These are phyloP conservation scores for Sinocyclocheilus rhinocerous DNA, from an alignment of 2,113 vertebrate genomes.

Conservation along the genomic window DNA sequence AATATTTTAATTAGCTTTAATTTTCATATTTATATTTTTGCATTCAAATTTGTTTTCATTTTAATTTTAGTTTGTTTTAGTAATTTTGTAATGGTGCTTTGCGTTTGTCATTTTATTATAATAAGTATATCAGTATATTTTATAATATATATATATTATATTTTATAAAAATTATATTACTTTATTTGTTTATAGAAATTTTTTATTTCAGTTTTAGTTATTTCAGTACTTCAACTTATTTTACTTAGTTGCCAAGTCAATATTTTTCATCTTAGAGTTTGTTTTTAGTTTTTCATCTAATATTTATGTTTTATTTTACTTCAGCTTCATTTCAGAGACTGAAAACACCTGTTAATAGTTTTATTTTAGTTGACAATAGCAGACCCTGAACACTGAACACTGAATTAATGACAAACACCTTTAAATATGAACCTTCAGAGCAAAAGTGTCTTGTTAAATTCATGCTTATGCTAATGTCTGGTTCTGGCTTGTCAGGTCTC, in stretches of 20 bases:
- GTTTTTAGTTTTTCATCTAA: not conserved
- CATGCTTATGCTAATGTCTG: constrained; percentile 33
- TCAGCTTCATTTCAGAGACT: not conserved
- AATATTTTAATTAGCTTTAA: not conserved
- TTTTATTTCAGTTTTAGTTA: not conserved
- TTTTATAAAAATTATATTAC: too few relatives aligned
- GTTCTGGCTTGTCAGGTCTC: constrained; percentile 72
- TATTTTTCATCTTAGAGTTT: not conserved
- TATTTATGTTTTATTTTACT: too few relatives aligned
- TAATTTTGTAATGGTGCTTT: not conserved
- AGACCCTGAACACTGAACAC: too few relatives aligned
- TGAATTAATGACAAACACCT: not conserved
- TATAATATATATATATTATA: too few relatives aligned
- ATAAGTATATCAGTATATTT: not conserved
- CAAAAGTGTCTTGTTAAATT: constrained; percentile 21
- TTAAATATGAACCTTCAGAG: not conserved
- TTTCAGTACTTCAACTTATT: not conserved
- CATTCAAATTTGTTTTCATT: not conserved
- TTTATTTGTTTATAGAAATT: too few relatives aligned
- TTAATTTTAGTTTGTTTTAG: too few relatives aligned
- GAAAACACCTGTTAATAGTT: not conserved
- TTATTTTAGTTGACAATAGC: not conserved
- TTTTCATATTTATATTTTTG: too few relatives aligned
- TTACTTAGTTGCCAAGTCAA: not conserved
- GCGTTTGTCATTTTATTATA: not conserved